A percentile compares a stretch with the other conserved stretches of the same genome.
Conservation (phyloP, 2,113 vertebrate species). For the Oncorhynchus kisutch region DNA sequence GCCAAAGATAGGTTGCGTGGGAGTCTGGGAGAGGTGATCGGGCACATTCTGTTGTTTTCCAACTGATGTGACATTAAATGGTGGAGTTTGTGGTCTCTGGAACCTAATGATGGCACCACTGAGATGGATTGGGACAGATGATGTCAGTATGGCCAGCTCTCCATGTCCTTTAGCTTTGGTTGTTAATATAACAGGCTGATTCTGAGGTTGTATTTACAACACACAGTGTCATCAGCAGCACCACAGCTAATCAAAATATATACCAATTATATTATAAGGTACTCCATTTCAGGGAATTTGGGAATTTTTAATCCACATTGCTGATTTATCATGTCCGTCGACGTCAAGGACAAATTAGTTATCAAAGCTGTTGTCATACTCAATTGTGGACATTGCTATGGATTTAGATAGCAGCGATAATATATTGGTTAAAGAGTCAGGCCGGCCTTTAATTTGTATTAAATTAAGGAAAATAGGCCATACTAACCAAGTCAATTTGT, state of each 20-base stretch:
- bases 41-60: not conserved
- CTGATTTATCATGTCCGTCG: not conserved
- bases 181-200: not conserved
- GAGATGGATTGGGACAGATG: not conserved
- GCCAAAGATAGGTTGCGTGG: not conserved
- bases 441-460: not conserved
- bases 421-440: not conserved
- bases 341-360: too few species aligned
- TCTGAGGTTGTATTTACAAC: not conserved
- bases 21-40: not conserved
- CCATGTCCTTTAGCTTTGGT: not conserved
- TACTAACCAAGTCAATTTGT: not conserved
- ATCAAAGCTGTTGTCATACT: too few species aligned
- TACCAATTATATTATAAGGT: not conserved
- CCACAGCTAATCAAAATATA: not conserved
- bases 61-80: not conserved
- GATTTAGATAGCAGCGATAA: too few species aligned
- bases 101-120: constrained; percentile 1
- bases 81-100: constrained; percentile 3
- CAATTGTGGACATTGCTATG: too few species aligned
- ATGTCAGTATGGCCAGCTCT: not conserved
- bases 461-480: not conserved
- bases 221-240: not conserved
- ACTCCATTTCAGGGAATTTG: not conserved
- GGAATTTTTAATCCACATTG: not conserved